Evolutionary conservation across 2,113 vertebrate genomes (phyloP).

Genomic region (Xenotilapia caudafasciata): DNA sequence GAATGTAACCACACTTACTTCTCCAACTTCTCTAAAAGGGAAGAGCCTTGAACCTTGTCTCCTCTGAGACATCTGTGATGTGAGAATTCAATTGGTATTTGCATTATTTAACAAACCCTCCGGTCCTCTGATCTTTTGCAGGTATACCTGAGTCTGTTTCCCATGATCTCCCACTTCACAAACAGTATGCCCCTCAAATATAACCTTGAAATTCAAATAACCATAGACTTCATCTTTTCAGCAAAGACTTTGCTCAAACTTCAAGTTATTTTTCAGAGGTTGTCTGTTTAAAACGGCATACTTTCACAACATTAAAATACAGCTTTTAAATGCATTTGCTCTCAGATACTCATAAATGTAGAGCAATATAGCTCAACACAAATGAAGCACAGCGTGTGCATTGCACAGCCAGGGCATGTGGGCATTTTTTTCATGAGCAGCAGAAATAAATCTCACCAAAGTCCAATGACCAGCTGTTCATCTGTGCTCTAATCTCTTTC

Average conservation of each 20-base stretch:
- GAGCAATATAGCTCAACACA: not conserved
- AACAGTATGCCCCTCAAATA: not conserved
- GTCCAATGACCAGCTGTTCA: constrained; percentile 34
- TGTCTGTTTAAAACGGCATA: not conserved
- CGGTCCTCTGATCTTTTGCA: constrained; percentile 8
- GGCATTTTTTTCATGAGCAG: not conserved
- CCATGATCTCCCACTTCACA: not conserved
- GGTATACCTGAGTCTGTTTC: constrained; percentile 23
- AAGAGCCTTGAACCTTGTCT: not conserved
- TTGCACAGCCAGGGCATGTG: not conserved
- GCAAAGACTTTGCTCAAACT: not conserved
- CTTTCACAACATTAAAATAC: not conserved
- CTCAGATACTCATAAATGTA: not conserved
- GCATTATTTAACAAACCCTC: constrained; percentile 34
- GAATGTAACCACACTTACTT: not conserved
- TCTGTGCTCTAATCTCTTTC: constrained; percentile 17
- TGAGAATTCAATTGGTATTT: constrained; percentile 27
- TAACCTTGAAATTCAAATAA: not conserved
- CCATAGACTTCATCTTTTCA: not conserved
- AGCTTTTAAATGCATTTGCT: not conserved
- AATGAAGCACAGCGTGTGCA: not conserved
- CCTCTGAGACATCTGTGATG: constrained; percentile 3
- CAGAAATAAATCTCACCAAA: constrained; percentile 18
- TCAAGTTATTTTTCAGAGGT: not conserved
- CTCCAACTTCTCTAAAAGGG: not conserved